These are phyloP conservation scores for Acrocephalus arundinaceus DNA, from an alignment of 2,113 vertebrate genomes.

Conservation along the genomic window DNA sequence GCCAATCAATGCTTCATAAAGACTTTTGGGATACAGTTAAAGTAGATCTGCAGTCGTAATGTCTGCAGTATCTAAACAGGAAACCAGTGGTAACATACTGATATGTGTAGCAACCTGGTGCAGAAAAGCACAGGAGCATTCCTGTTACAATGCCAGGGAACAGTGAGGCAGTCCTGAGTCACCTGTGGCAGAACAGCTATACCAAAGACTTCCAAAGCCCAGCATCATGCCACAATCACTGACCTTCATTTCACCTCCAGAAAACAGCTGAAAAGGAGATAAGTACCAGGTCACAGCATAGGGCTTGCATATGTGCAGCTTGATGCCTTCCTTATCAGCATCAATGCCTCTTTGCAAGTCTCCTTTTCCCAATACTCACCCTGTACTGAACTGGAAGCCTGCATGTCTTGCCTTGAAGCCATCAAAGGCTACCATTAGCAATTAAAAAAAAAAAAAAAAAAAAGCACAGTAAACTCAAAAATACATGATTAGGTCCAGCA, in stretches of 20 bases:
- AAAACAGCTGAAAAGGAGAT: background rate
- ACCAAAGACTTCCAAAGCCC: background rate
- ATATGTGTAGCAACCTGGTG: accelerated
- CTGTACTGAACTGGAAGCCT: background rate
- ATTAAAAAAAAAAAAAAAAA: background rate
- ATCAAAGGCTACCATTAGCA: background rate
- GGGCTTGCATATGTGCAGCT: background rate
- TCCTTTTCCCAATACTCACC: background rate
- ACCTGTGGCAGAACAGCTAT: background rate
- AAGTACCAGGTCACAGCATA: background rate
- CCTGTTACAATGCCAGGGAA: accelerated
- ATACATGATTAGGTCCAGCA: background rate
- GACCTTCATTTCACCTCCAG: background rate
- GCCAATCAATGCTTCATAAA: constrained; percentile 49
- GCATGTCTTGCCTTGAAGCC: background rate
- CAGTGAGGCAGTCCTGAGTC: background rate
- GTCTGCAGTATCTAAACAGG: constrained; percentile 1
- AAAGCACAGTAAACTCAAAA: background rate
- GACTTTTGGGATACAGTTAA: constrained; percentile 1
- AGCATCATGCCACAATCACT: background rate
- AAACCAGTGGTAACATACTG: background rate
- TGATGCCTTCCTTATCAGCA: background rate
- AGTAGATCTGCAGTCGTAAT: constrained; percentile 14
- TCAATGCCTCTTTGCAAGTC: background rate
- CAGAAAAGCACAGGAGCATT: background rate